A percentile compares a stretch with the other conserved stretches of the same genome.
Conservation (phyloP, 2,888 invertebrate species). For the Chymomyza procnemis region DNA sequence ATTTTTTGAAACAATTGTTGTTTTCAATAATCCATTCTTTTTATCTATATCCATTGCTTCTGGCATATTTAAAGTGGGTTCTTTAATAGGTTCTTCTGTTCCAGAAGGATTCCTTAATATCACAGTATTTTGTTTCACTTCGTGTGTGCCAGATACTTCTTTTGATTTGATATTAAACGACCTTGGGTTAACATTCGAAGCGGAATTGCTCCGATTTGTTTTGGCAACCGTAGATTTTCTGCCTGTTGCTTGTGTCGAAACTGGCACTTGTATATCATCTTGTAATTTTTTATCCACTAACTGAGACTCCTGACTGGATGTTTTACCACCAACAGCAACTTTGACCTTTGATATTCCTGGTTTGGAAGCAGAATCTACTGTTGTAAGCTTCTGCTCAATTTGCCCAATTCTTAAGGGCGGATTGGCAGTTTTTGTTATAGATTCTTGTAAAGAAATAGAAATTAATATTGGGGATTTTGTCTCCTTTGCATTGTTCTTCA, state of each 20-base stretch:
- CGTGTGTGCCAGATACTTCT: not conserved
- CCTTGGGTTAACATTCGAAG: not conserved
- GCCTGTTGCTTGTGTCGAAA: not conserved
- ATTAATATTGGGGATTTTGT: not conserved
- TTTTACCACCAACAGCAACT: not conserved
- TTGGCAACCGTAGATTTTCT: not conserved
- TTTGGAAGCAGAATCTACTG: not conserved
- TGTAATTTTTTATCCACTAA: not conserved
- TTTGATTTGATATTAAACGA: not conserved
- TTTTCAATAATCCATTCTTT: not conserved
- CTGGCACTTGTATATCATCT: not conserved
- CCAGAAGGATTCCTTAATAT: not conserved
- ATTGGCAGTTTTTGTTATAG: not conserved
- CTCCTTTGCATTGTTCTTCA: not conserved
- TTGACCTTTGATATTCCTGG: not conserved
- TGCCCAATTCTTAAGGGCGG: not conserved
- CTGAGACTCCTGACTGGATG: not conserved
- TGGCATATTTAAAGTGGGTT: not conserved
- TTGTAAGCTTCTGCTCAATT: not conserved
- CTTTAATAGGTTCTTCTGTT: not conserved
- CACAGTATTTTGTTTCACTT: not conserved
- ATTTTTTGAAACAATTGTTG: too few relatives aligned
- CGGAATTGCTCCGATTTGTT: not conserved
- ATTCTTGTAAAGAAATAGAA: not conserved
- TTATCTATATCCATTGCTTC: not conserved